These are phyloP conservation scores for Murina feae DNA, from an alignment of 2,113 vertebrate species.

Conservation along the genomic window DNA sequence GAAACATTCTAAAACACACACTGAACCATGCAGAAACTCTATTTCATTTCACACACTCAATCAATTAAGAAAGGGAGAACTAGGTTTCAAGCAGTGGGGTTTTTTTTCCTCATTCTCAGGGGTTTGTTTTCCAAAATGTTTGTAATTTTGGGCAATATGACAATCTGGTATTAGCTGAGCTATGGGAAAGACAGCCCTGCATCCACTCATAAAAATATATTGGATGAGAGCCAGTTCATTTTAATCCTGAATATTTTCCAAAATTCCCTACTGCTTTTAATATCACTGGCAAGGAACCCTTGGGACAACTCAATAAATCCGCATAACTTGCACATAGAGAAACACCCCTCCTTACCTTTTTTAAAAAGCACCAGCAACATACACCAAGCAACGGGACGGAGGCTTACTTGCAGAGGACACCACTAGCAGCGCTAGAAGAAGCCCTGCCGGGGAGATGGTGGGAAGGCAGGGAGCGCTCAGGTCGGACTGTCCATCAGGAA, in stretches of 20 bases:
- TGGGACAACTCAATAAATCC: constrained; percentile 67
- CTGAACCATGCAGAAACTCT: background rate
- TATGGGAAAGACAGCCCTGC: constrained; percentile 67
- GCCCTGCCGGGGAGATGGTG: background rate
- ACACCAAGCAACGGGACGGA: background rate
- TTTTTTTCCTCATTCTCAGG: background rate
- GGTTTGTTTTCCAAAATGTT: background rate
- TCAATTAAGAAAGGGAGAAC: background rate
- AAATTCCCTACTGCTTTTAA: constrained; percentile 65
- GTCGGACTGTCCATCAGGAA: background rate
- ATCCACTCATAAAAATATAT: constrained; percentile 67
- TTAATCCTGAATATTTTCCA: constrained; percentile 79
- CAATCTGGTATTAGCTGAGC: constrained; percentile 70
- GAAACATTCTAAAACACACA: background rate
- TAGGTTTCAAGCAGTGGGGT: background rate
- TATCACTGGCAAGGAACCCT: constrained; percentile 62
- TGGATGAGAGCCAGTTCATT: constrained; percentile 76
- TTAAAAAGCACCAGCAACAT: background rate
- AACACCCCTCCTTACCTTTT: constrained; percentile 44
- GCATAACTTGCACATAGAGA: constrained; percentile 40
- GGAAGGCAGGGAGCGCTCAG: background rate
- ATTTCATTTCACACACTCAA: background rate
- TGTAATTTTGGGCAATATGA: constrained; percentile 63
- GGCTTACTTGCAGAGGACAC: background rate
- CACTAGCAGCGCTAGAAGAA: background rate